Evolutionary conservation across 1,140 invertebrate species (phyloP).

Genomic region (Diorhabda carinulata): DNA sequence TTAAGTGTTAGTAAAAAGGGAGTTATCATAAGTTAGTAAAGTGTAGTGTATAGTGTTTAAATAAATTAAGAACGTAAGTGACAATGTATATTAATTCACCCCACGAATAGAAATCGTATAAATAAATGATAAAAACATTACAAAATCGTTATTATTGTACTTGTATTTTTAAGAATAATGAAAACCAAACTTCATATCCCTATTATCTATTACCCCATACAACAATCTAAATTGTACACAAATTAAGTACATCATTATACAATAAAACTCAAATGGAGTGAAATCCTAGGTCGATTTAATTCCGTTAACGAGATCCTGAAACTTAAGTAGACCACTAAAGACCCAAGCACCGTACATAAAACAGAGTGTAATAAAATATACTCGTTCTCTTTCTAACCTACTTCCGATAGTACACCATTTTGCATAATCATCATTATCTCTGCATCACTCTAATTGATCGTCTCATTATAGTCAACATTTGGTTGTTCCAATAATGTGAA

Average conservation of each 20-base stretch:
- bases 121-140: too few species aligned
- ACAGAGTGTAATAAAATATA: neutral
- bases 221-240: neutral
- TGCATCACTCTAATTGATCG: neutral
- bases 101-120: too few species aligned
- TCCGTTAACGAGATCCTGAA: neutral
- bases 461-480: slow-evolving; percentile 2
- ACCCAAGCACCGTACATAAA: neutral
- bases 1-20: too few species aligned
- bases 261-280: neutral
- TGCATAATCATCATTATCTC: slow-evolving; percentile 2
- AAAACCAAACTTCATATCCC: too few species aligned
- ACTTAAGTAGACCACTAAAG: neutral
- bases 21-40: too few species aligned
- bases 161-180: too few species aligned
- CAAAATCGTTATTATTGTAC: too few species aligned
- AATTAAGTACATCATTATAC: neutral
- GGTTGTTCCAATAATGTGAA: slow-evolving; percentile 2
- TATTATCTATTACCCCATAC: too few species aligned
- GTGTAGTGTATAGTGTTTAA: too few species aligned
- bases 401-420: neutral
- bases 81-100: too few species aligned
- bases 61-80: too few species aligned
- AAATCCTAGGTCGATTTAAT: neutral
- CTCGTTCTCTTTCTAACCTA: neutral